Evolutionary conservation across 2,113 vertebrate genomes (phyloP).

Genomic region (Hyperoodon ampullatus): DNA sequence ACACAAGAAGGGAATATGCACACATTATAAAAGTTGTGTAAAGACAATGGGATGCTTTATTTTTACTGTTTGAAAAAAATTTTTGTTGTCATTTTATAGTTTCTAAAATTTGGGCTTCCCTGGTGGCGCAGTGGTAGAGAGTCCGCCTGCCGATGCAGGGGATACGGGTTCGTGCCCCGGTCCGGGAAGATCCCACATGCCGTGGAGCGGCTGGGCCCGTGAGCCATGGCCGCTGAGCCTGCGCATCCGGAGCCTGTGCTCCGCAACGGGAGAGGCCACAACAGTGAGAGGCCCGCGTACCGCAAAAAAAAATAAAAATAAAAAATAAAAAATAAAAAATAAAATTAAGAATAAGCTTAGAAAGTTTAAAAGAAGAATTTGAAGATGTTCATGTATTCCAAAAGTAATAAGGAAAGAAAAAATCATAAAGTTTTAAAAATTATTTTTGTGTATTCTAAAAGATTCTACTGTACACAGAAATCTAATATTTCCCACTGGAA

Average conservation of each 20-base stretch:
- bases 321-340: too few relatives aligned
- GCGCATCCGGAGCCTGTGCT: too few relatives aligned
- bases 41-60: neutral
- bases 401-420: neutral
- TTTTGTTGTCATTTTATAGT: neutral
- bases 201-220: too few relatives aligned
- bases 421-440: neutral
- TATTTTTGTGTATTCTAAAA: slow-evolving; percentile 14
- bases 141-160: too few relatives aligned
- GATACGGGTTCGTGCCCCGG: too few relatives aligned
- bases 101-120: slow-evolving; percentile 1
- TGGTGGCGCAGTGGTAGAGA: too few relatives aligned
- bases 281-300: too few relatives aligned
- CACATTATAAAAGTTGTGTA: neutral
- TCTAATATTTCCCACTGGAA: neutral
- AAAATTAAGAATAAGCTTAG: neutral
- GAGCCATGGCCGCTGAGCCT: too few relatives aligned
- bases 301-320: too few relatives aligned
- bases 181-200: too few relatives aligned
- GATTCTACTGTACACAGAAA: neutral
- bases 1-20: neutral
- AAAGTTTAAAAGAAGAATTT: neutral
- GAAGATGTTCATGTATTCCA: neutral
- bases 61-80: neutral
- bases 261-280: too few relatives aligned